These are phyloP conservation scores for Andrena hattorfiana DNA, from an alignment of 2,888 invertebrate species.

Conservation along the genomic window DNA sequence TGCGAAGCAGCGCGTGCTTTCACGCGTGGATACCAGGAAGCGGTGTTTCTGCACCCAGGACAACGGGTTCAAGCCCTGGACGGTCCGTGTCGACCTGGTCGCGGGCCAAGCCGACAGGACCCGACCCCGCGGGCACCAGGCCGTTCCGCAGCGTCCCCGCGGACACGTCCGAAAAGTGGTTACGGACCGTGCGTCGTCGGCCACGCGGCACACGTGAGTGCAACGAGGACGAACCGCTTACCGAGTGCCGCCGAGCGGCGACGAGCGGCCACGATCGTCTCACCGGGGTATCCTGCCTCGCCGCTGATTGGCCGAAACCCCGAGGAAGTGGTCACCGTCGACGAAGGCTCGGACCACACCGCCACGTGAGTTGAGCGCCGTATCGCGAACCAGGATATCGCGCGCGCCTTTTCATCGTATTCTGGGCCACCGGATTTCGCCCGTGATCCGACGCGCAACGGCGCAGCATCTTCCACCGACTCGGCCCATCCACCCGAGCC, in stretches of 20 bases:
- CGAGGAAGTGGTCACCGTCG: slow-evolving; percentile 74
- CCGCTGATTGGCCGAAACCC: slow-evolving; percentile 69
- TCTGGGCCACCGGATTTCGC: slow-evolving; percentile 5
- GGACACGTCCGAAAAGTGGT: slow-evolving; percentile 59
- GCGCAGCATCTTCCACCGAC: slow-evolving; percentile 2
- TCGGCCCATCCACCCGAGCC: too few species aligned
- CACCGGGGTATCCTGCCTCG: slow-evolving; percentile 62
- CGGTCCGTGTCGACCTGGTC: slow-evolving; percentile 55
- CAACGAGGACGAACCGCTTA: slow-evolving; percentile 55
- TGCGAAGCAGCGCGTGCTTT: slow-evolving; percentile 79
- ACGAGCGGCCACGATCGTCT: slow-evolving; percentile 64
- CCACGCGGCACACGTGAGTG: slow-evolving; percentile 71
- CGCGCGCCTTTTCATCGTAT: slow-evolving; percentile 48
- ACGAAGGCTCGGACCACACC: slow-evolving; percentile 70
- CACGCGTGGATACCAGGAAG: slow-evolving; percentile 75
- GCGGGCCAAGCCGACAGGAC: slow-evolving; percentile 38
- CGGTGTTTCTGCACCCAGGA: slow-evolving; percentile 64
- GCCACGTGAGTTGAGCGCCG: slow-evolving; percentile 76
- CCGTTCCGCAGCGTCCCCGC: slow-evolving; percentile 20
- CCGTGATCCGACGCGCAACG: slow-evolving; percentile 1
- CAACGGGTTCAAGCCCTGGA: slow-evolving; percentile 58
- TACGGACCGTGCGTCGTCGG: slow-evolving; percentile 54
- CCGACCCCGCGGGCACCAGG: slow-evolving; percentile 22
- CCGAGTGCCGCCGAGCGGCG: slow-evolving; percentile 64
- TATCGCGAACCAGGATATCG: slow-evolving; percentile 62